Evolutionary conservation across 2,797 vertebrate genomes (phyloP).

Genomic region (Danio aesculapii): DNA sequence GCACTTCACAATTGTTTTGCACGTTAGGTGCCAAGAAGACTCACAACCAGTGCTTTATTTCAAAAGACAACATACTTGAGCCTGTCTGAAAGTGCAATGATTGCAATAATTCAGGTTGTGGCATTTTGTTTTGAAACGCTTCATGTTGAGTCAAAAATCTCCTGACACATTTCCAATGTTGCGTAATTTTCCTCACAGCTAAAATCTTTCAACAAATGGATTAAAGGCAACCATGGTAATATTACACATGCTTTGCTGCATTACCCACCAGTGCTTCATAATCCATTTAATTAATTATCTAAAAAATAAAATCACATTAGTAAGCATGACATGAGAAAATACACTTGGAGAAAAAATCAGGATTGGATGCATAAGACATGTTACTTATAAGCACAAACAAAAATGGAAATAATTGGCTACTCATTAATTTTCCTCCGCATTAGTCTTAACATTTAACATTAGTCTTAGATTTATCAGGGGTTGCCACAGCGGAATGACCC

Average conservation of each 20-base stretch:
- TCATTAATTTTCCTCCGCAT: too few species aligned
- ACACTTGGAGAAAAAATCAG: not conserved
- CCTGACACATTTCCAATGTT: not conserved
- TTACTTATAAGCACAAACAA: too few species aligned
- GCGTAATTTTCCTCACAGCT: not conserved
- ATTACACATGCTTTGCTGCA: too few species aligned
- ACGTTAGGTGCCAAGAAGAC: slow-evolving; percentile 33
- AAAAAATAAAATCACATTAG: not conserved
- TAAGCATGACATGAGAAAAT: not conserved
- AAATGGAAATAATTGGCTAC: too few species aligned
- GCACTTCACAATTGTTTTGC: slow-evolving; percentile 68
- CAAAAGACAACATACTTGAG: not conserved
- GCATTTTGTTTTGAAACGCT: not conserved
- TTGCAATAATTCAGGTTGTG: not conserved
- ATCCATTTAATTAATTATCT: slow-evolving; percentile 4
- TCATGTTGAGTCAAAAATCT: not conserved
- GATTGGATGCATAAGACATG: too few species aligned
- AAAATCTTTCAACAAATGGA: slow-evolving; percentile 6
- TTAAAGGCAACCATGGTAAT: not conserved
- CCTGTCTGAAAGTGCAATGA: not conserved
- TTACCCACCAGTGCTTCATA: not conserved
- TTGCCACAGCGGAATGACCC: too few species aligned
- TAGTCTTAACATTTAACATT: too few species aligned
- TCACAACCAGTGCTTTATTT: slow-evolving; percentile 5
- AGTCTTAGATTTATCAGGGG: too few species aligned